Evolutionary conservation across 2,113 vertebrate species (phyloP).

Genomic region (Myrmophylax atrothorax): DNA sequence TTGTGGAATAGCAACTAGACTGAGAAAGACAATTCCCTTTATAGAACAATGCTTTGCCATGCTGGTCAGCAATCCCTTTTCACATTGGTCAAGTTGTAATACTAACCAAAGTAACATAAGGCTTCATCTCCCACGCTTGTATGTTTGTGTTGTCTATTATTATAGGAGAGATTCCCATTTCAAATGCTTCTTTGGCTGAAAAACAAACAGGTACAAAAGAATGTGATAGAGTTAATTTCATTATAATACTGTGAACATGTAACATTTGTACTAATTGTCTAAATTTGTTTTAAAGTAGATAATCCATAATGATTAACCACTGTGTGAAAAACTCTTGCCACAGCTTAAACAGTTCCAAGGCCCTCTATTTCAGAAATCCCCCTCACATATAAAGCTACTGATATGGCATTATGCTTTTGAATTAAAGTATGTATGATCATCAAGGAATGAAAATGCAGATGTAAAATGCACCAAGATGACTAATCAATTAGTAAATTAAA

Average conservation of each 20-base stretch:
- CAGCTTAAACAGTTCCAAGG: neutral
- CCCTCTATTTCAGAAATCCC: neutral
- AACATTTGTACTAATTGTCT: neutral
- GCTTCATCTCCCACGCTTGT: constrained; percentile 98
- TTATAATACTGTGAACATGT: neutral
- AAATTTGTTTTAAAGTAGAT: neutral
- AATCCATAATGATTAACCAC: neutral
- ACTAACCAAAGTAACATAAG: constrained; percentile 93
- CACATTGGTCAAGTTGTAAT: neutral
- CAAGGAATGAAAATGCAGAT: constrained; percentile 26
- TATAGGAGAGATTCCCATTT: constrained; percentile 85
- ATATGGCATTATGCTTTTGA: neutral
- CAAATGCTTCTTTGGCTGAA: constrained; percentile 91
- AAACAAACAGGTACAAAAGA: constrained; percentile 47
- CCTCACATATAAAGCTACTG: neutral
- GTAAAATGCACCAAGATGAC: constrained; percentile 23
- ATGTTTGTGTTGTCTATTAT: constrained; percentile 98
- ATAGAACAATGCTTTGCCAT: neutral
- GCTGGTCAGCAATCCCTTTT: neutral
- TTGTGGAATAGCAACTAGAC: neutral
- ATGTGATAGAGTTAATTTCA: neutral
- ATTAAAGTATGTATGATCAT: neutral
- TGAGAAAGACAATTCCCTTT: neutral
- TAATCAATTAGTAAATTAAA: constrained; percentile 26
- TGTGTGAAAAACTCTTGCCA: neutral